phyloP scores from a whole-genome alignment of 2,888 invertebrate genomes.

The Drosophila birchii region DNA sequence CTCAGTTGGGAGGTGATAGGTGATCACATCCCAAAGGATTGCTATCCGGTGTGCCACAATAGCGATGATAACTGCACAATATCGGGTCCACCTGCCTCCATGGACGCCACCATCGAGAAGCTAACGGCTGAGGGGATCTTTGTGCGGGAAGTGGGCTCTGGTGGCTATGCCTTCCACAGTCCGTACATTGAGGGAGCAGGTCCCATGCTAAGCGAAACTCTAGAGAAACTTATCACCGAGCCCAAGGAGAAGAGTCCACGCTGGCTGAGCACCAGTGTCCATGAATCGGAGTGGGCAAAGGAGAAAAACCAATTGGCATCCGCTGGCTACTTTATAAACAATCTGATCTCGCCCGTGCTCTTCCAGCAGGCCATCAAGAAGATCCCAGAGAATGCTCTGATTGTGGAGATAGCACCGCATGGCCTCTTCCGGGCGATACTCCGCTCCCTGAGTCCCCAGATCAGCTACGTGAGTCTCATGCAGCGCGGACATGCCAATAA shows the following conservation, averaged over 20 bases:
- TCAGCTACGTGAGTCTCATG: constrained; percentile 93
- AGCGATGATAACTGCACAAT: constrained; percentile 96
- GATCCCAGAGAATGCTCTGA: constrained; percentile 94
- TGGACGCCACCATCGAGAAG: constrained; percentile 88
- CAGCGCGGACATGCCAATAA: constrained; percentile 92
- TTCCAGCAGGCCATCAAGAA: constrained; percentile 94
- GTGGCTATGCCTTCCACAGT: constrained; percentile 96
- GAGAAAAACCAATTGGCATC: constrained; percentile 91
- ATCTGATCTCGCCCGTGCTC: constrained; percentile 95
- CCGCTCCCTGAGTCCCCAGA: constrained; percentile 90
- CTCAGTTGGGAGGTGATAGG: constrained; percentile 93
- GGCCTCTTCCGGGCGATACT: constrained; percentile 97
- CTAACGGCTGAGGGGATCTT: constrained; percentile 91
- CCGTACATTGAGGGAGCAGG: constrained; percentile 94
- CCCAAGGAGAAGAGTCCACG: constrained; percentile 91
- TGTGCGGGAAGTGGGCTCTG: constrained; percentile 93
- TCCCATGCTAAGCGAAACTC: constrained; percentile 90
- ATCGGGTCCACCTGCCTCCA: constrained; percentile 92
- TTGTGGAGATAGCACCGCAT: constrained; percentile 97
- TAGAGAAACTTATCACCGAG: constrained; percentile 91
- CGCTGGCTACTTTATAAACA: constrained; percentile 97
- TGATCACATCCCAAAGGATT: constrained; percentile 90
- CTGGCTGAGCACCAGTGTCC: constrained; percentile 98
- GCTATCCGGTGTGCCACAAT: constrained; percentile 98
- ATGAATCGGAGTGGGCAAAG: constrained; percentile 92